Percentiles rank a stretch among this genome's conserved stretches.
phyloP scores from a whole-genome alignment of 2,113 vertebrate species.

The Ariopsis seemanni region DNA sequence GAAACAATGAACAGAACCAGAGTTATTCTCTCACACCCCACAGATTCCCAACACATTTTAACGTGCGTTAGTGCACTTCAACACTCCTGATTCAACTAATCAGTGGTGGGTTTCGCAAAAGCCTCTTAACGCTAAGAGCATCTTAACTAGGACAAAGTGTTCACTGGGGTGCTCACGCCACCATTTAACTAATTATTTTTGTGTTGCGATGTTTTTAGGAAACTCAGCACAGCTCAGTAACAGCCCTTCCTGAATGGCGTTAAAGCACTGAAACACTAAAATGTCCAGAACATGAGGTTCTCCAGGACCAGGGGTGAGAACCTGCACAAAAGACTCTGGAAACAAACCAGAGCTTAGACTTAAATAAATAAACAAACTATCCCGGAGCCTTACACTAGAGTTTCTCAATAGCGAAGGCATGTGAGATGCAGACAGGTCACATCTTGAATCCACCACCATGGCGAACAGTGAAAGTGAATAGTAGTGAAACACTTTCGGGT shows the following conservation, averaged over 20 bases:
- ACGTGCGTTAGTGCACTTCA: fast-evolving
- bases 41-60: neutral
- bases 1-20: neutral
- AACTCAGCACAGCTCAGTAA: neutral
- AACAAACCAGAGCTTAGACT: neutral
- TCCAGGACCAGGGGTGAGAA: neutral
- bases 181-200: too few relatives aligned
- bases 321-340: neutral
- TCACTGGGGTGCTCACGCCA: too few relatives aligned
- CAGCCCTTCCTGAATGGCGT: neutral
- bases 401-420: neutral
- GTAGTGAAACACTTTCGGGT: neutral
- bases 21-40: neutral
- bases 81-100: neutral
- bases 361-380: neutral
- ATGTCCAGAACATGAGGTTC: neutral
- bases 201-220: too few relatives aligned
- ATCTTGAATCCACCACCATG: neutral
- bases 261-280: neutral
- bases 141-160: too few relatives aligned
- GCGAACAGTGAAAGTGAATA: neutral
- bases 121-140: too few relatives aligned
- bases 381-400: neutral
- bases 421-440: neutral
- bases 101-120: too few relatives aligned